These are phyloP conservation scores for Drosophila hawaiiensis DNA, from an alignment of 2,888 invertebrate species.

Conservation along the genomic window DNA sequence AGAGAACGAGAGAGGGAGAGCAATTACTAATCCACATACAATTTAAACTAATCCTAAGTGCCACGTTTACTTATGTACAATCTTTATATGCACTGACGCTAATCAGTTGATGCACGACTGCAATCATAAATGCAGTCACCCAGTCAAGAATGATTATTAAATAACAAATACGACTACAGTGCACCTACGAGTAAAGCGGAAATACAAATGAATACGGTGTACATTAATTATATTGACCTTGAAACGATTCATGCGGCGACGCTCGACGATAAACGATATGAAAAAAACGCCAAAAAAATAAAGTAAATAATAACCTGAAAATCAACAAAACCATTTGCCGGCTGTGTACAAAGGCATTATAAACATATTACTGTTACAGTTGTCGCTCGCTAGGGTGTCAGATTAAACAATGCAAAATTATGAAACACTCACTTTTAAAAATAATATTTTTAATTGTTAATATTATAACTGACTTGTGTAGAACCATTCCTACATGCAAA, in stretches of 20 bases:
- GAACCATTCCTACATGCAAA: background rate
- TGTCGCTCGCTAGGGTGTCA: background rate
- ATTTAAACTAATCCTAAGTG: constrained; percentile 65
- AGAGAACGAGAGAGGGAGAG: constrained; percentile 6
- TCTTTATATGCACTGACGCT: constrained; percentile 10
- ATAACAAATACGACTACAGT: constrained; percentile 32
- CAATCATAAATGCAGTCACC: constrained; percentile 36
- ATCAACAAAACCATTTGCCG: constrained; percentile 43
- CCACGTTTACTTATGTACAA: constrained; percentile 69
- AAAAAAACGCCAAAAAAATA: constrained; percentile 10
- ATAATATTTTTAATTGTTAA: background rate
- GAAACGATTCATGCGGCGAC: constrained; percentile 30
- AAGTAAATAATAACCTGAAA: constrained; percentile 44
- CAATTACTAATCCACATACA: constrained; percentile 5
- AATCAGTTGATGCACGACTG: constrained; percentile 22
- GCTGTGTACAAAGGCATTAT: constrained; percentile 31
- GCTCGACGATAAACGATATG: constrained; percentile 25
- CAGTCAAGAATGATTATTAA: constrained; percentile 46
- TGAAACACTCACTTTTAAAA: background rate
- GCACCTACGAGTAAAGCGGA: constrained; percentile 52
- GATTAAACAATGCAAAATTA: background rate
- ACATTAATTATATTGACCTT: constrained; percentile 67
- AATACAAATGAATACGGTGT: constrained; percentile 48
- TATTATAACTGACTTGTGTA: background rate
- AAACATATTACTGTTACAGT: constrained; percentile 2